Percentiles rank a stretch among this genome's conserved stretches.
Conservation (phyloP, 1,140 invertebrate genomes). For the Tigriopus japonicus region DNA sequence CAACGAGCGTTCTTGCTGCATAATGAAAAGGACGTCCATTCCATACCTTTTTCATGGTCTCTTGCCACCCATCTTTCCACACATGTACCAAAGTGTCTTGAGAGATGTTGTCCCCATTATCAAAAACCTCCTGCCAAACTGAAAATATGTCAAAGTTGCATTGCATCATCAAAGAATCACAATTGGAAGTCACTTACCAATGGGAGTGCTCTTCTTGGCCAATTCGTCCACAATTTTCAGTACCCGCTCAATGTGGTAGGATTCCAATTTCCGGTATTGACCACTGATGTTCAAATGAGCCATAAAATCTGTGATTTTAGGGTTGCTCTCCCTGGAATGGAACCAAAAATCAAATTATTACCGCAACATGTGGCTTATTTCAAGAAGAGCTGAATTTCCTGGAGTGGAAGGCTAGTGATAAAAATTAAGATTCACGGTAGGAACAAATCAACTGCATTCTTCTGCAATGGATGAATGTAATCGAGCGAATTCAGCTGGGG, state of each 20-base stretch:
- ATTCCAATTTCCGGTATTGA: slow-evolving; percentile 28
- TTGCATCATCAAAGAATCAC: slow-evolving; percentile 7
- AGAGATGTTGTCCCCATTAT: slow-evolving; percentile 45
- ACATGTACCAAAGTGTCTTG: slow-evolving; percentile 47
- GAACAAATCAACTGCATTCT: too few relatives aligned
- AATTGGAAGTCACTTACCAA: not conserved
- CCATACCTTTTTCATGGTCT: not conserved
- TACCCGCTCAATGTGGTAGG: slow-evolving; percentile 18
- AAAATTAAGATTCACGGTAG: too few relatives aligned
- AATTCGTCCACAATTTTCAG: not conserved
- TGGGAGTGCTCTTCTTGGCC: not conserved
- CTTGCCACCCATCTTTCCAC: slow-evolving; percentile 32
- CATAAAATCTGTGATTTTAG: slow-evolving; percentile 47
- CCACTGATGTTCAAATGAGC: slow-evolving; percentile 23
- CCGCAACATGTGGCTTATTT: too few relatives aligned
- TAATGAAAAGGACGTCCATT: not conserved
- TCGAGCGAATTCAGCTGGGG: too few relatives aligned
- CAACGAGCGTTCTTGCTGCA: too few relatives aligned
- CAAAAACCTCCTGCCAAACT: slow-evolving; percentile 84
- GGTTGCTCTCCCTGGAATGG: slow-evolving; percentile 46
- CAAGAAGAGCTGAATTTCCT: too few relatives aligned
- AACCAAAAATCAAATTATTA: too few relatives aligned
- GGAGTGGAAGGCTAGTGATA: too few relatives aligned
- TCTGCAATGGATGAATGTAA: too few relatives aligned
- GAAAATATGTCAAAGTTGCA: slow-evolving; percentile 19